Base-by-base conservation (phyloP, 1,140 invertebrate species). In the Leptinotarsa lineolata region DNA sequence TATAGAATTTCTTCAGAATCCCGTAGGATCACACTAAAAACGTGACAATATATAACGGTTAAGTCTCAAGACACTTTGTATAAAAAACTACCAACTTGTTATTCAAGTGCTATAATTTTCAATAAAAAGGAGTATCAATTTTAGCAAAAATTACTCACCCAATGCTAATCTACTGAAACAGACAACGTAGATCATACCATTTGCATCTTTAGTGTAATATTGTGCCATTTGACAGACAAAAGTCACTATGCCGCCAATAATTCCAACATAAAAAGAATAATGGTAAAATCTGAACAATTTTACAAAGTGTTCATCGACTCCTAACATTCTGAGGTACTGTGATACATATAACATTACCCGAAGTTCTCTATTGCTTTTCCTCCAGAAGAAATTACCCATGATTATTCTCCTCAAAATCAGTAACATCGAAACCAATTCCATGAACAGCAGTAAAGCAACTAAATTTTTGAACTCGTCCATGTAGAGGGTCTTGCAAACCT, bases 311-410 rank as follows among this genome's bases (percentile, higher is more conserved):
- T 68, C 67, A 4, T 68, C 67, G 6, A 54, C 45, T 54, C 6
- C 11, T 4, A 48, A 22, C 21, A 21, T 48, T 45, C 45, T 68
- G 0, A 68, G 5, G 15, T 54, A 68, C 11, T 68, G 15, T 18
- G 48, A 68, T 4, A 68, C 44, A 45, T 58, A 24, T 20, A 68
- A n/a, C 67, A 58, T 54, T 1, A 68, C 67, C 21, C 21, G 46
- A n/a, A 45, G 30, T 58, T 68, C 67, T n/a, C 11, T 24, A 5
- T 45, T 18, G 6, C 54, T 68, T 24, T 58, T 24, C n/a, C n/a
- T 54, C 67, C 67, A 68, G 20, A 24, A 46, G 12, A 68, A 54
- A 68, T 68, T 68, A 22, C n/a, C 44, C n/a, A n/a, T 13, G 15
- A 68, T 54, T 4, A 68, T 21, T 12, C 16, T 54, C 8, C 12